These are phyloP conservation scores for Apotomis betuletana DNA, from an alignment of 2,888 invertebrate genomes.

Conservation along the genomic window DNA sequence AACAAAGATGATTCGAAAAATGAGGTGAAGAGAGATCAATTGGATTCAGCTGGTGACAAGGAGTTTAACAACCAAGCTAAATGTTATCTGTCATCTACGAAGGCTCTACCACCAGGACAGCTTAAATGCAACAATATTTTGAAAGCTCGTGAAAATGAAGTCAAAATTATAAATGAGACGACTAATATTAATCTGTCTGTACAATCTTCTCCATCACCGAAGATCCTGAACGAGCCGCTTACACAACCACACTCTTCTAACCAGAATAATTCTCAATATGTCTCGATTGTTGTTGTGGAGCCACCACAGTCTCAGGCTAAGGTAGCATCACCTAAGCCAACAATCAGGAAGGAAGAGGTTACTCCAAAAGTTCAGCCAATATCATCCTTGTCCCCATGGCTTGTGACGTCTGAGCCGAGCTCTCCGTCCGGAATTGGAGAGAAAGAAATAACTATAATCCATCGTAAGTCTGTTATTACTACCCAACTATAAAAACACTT, in stretches of 20 bases:
- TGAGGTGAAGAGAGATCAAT: slow-evolving; percentile 83
- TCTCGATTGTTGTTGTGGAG: slow-evolving; percentile 79
- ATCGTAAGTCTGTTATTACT: slow-evolving; percentile 93
- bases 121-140: slow-evolving; percentile 96
- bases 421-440: slow-evolving; percentile 86
- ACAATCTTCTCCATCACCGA: slow-evolving; percentile 78
- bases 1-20: slow-evolving; percentile 87
- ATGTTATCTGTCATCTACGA: slow-evolving; percentile 85
- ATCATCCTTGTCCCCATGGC: slow-evolving; percentile 91
- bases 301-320: slow-evolving; percentile 71
- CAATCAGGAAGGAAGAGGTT: slow-evolving; percentile 77
- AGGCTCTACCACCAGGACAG: slow-evolving; percentile 93
- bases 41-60: slow-evolving; percentile 73
- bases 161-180: slow-evolving; percentile 76
- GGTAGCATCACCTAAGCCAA: slow-evolving; percentile 74
- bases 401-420: slow-evolving; percentile 89
- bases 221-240: slow-evolving; percentile 78
- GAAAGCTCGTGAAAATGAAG: slow-evolving; percentile 88
- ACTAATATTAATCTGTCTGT: slow-evolving; percentile 73
- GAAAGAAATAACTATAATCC: slow-evolving; percentile 87
- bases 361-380: slow-evolving; percentile 84
- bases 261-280: slow-evolving; percentile 76
- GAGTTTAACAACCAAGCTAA: slow-evolving; percentile 88
- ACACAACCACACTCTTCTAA: slow-evolving; percentile 61
- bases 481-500: slow-evolving; percentile 85